A percentile compares a stretch with the other conserved stretches of the same genome.
These are phyloP conservation scores for Argyra leucocephala DNA, from an alignment of 2,888 invertebrate species.

Conservation along the genomic window DNA sequence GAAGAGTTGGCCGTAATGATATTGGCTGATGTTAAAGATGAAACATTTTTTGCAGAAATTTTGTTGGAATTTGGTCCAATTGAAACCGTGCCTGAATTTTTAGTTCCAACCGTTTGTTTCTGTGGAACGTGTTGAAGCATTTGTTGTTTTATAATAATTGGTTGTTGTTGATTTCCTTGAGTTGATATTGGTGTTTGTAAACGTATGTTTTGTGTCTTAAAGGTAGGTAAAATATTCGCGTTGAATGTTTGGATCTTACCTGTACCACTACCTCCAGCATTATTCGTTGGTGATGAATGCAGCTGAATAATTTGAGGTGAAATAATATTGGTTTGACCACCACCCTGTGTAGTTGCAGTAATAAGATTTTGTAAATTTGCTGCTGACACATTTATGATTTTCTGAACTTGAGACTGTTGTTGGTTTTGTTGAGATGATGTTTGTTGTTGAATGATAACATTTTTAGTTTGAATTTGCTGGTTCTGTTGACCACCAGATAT, in stretches of 20 bases:
- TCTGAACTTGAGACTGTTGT: slow-evolving; percentile 30
- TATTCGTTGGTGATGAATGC: slow-evolving; percentile 25
- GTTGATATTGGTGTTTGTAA: slow-evolving; percentile 20
- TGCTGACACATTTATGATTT: slow-evolving; percentile 23
- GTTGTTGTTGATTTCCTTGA: slow-evolving; percentile 21
- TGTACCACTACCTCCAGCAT: slow-evolving; percentile 23
- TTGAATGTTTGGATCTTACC: slow-evolving; percentile 33
- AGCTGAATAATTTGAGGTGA: slow-evolving; percentile 29
- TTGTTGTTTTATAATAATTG: slow-evolving; percentile 24
- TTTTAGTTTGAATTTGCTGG: slow-evolving; percentile 24
- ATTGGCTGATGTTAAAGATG: slow-evolving; percentile 18
- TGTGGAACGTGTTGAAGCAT: slow-evolving; percentile 24
- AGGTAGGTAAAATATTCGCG: slow-evolving; percentile 36
- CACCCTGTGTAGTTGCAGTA: slow-evolving; percentile 14
- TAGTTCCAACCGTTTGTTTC: slow-evolving; percentile 17
- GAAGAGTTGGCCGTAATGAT: slow-evolving; percentile 12
- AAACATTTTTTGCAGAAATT: slow-evolving; percentile 15
- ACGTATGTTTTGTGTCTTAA: slow-evolving; percentile 33
- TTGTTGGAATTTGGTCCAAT: slow-evolving; percentile 12
- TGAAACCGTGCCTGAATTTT: slow-evolving; percentile 12
- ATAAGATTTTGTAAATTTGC: slow-evolving; percentile 15
- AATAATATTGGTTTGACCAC: slow-evolving; percentile 18
- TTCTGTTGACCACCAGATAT: slow-evolving; percentile 18
- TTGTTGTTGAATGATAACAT: slow-evolving; percentile 28
- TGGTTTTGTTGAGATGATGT: slow-evolving; percentile 1